phyloP scores from a whole-genome alignment of 1,140 invertebrate genomes.

The Drosophila punjabiensis region DNA sequence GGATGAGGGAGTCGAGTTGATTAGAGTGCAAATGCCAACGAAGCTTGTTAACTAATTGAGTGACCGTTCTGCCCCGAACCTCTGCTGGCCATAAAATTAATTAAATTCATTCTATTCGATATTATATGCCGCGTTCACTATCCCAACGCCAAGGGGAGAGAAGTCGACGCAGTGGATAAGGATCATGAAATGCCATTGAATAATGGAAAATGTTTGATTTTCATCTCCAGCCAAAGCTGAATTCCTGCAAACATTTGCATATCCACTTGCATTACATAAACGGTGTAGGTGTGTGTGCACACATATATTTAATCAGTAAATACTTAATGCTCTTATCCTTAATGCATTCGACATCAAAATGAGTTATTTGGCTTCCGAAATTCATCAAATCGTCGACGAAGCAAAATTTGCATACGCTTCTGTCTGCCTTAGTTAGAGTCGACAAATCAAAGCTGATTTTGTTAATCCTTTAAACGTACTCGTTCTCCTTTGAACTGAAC shows the following conservation, averaged over 20 bases:
- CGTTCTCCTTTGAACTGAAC: neutral
- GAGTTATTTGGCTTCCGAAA: constrained; percentile 38
- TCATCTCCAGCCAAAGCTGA: constrained; percentile 19
- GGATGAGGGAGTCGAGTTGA: constrained; percentile 45
- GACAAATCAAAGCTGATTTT: neutral
- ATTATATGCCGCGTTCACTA: constrained; percentile 41
- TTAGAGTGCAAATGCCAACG: constrained; percentile 52
- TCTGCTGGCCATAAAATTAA: constrained; percentile 64
- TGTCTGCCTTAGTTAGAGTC: too few species aligned
- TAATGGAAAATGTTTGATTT: constrained; percentile 70
- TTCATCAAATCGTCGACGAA: constrained; percentile 18
- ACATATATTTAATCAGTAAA: constrained; percentile 47
- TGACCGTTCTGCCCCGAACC: constrained; percentile 4
- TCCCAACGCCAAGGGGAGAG: neutral
- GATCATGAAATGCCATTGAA: constrained; percentile 52
- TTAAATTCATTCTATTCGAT: constrained; percentile 71
- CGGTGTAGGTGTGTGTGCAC: neutral
- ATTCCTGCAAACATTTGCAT: constrained; percentile 67
- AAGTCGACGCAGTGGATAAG: constrained; percentile 23
- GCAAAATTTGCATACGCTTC: neutral
- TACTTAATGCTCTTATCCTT: constrained; percentile 61
- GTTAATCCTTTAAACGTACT: neutral
- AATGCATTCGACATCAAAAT: constrained; percentile 58
- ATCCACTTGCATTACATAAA: constrained; percentile 10
- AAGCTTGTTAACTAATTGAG: constrained; percentile 79